Conservation (phyloP, 1,140 invertebrate species). For the Capitella teleta region DNA sequence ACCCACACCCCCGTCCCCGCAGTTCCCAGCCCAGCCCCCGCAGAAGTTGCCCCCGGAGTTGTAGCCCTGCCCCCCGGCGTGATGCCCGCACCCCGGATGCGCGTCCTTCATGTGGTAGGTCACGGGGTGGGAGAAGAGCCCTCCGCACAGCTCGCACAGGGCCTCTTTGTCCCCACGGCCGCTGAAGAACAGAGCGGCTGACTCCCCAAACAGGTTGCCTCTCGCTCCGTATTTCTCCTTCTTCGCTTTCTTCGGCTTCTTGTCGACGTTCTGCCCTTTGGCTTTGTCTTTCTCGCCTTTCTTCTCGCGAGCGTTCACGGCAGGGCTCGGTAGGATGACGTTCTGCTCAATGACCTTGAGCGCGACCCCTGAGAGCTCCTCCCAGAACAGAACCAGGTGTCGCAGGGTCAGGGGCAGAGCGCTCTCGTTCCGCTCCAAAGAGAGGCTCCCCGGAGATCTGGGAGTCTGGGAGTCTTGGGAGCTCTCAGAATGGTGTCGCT, state of each 20-base stretch:
- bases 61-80: constrained; percentile 77
- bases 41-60: constrained; percentile 72
- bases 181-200: constrained; percentile 19
- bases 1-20: constrained; percentile 67
- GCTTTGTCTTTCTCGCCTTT: constrained; percentile 43
- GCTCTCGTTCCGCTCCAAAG: constrained; percentile 45
- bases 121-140: constrained; percentile 60
- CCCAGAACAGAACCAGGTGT: constrained; percentile 63
- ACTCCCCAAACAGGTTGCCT: constrained; percentile 40
- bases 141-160: constrained; percentile 76
- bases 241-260: constrained; percentile 37
- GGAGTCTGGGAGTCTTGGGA: background rate
- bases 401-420: constrained; percentile 71
- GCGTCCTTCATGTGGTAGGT: constrained; percentile 81
- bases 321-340: constrained; percentile 41
- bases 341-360: constrained; percentile 56
- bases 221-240: constrained; percentile 10
- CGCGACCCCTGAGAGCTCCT: constrained; percentile 59
- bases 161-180: constrained; percentile 47
- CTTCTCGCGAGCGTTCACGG: constrained; percentile 34
- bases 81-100: constrained; percentile 79
- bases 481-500: background rate
- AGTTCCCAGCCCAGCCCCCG: constrained; percentile 79
- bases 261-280: constrained; percentile 35
- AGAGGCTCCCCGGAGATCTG: background rate